Evolutionary conservation across 2,888 invertebrate species (phyloP), one percentile per base, ranked within the genome.

Genomic region (Rotaria sp.): DNA sequence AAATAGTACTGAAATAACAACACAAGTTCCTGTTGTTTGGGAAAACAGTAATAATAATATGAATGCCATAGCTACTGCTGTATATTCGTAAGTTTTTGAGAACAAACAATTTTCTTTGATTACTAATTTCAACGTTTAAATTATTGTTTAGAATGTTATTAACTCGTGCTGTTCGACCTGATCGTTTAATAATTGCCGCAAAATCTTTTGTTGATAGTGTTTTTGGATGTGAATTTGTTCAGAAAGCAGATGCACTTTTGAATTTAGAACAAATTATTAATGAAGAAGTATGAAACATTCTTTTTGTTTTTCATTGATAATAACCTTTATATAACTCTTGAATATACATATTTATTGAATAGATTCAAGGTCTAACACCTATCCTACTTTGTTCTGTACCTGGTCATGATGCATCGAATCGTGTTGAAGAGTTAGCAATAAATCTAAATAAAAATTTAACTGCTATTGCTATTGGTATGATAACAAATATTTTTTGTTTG

Each of bases 371-470:
- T 80, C 45, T 80, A 45, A 96, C 96, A 0, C 99, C 99, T 0
- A 95, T 97, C 0, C 92, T 99, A 85, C 93, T 99, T 87, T 99
- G 99, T 92, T 97, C 98, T 4, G 87, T 97, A 84, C 96, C 97
- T 48, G 99, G 99, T 59, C 99, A 95, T 91, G 99, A 99, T 92
- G 98, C 99, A 15, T 97, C 97, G 87, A 94, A 95, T 89, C 93
- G 97, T 85, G 97, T 99, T 87, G 98, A 99, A 90, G 99, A 99
- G 91, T 93, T 99, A 91, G 98, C 98, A 1, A 94, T 97, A 1
- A 97, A 98, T 90, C 92, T 96, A 86, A 95, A 95, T 90, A 96
- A 96, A 90, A 96, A 95, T 87, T 94, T 99, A 84, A 96, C 96
- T 0, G 96, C 96, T 89, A 99, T 99, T 90, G 99, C 99, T 85